Base-by-base conservation (phyloP, 1,140 invertebrate genomes). In the Drosophila miranda region DNA sequence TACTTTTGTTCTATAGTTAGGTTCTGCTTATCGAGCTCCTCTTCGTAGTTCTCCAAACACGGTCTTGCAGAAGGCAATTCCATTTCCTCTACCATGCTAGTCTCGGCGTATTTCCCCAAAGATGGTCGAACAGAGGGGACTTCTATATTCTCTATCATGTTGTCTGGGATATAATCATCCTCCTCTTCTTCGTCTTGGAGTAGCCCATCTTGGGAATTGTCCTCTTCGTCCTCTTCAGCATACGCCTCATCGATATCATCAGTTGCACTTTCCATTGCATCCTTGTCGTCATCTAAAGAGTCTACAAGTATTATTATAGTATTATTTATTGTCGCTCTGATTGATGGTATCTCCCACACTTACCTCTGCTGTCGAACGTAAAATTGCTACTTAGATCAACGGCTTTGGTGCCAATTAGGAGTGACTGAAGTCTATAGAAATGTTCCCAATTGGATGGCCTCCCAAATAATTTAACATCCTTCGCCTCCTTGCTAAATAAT, bases 321-420 rank as follows among this genome's bases (percentile, higher is more conserved):
- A 66, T 16, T 16, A 8, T 11, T 0, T 14, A n/a, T 6, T 62
- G 41, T 19, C 8, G 21, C n/a, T 23, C 2, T 3, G 16, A 14
- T n/a, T 28, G 7, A 14, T 19, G n/a, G 2, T 11, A 30, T 21
- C 49, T 19, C 11, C n/a, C 3, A 14, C 3, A 7, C 6, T 30
- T 44, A 72, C 62, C 75, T 3, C 58, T 21, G n/a, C 53, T 55
- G 23, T 80, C 49, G 9, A 61, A 58, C 30, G 76, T 59, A 28
- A 80, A 68, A 11, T 83, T 64, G 21, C 79, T 77, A 56, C 76
- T 80, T 1, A 74, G 58, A 59, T 86, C 67, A 0, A 59, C 70
- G 13, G 44, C 42, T 6, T 63, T 52, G 0, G 63, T 62, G 19
- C 66, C 66, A 43, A 59, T 53, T 6, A 84, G 14, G 0, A 84